Percentiles rank a stretch among this genome's conserved stretches.
These are phyloP conservation scores for Hyperoplus lanceolatus DNA, from an alignment of 2,797 vertebrate species.

Conservation along the genomic window DNA sequence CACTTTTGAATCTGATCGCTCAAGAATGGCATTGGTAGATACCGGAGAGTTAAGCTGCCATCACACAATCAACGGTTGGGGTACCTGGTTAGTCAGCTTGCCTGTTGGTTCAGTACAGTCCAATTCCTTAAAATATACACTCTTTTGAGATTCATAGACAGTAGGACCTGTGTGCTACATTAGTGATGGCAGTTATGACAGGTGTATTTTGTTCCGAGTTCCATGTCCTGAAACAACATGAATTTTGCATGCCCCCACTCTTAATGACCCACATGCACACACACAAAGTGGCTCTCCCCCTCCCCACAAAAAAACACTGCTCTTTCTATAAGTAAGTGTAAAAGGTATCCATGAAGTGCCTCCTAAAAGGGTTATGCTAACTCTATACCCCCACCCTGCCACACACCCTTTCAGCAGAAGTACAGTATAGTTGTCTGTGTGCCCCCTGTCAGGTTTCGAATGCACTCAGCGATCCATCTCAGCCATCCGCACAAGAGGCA, in stretches of 20 bases:
- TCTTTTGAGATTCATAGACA: not conserved
- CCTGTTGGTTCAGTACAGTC: not conserved
- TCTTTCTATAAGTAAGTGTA: conserved; percentile 48
- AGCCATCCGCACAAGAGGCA: conserved; percentile 39
- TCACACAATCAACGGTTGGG: not conserved
- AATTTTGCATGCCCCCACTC: conserved; percentile 44
- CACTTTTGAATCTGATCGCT: not conserved
- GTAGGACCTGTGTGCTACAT: not conserved
- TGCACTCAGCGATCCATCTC: conserved; percentile 68
- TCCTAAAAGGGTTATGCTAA: conserved; percentile 55
- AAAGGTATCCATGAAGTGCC: conserved; percentile 59
- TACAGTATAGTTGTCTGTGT: conserved; percentile 49
- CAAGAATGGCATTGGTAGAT: not conserved
- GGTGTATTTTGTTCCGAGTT: conserved; percentile 47
- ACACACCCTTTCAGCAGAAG: conserved; percentile 29
- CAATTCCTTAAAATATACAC: not conserved
- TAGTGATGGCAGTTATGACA: conserved; percentile 46
- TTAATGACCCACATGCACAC: conserved; percentile 39
- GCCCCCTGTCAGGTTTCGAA: conserved; percentile 63
- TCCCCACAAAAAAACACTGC: not conserved
- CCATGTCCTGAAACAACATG: conserved; percentile 36
- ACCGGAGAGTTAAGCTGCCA: not conserved
- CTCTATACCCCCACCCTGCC: not conserved
- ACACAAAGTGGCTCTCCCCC: not conserved
- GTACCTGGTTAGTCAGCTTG: not conserved